phyloP scores from a whole-genome alignment of 2,888 invertebrate genomes.

The Dasysyrphus tricinctus region DNA sequence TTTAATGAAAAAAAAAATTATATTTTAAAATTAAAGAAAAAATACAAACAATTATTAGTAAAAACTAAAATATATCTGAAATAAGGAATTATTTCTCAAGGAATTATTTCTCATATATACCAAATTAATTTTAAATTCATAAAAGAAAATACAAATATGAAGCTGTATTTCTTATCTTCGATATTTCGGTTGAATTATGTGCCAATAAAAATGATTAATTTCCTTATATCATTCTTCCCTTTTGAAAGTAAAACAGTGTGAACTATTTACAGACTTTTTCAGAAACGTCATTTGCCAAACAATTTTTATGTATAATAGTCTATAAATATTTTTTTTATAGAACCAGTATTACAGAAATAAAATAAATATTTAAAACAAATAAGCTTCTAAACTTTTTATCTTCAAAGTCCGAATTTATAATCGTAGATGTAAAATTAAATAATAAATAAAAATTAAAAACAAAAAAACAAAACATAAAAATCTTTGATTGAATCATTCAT shows the following conservation, averaged over 20 bases:
- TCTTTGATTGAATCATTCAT: constrained; percentile 74
- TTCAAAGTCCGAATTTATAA: constrained; percentile 79
- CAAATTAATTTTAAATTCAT: neutral
- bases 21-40: constrained; percentile 52
- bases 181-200: constrained; percentile 66
- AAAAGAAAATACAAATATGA: neutral
- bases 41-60: constrained; percentile 65
- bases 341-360: constrained; percentile 69
- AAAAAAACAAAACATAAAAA: constrained; percentile 47
- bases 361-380: constrained; percentile 51
- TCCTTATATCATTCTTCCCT: constrained; percentile 42
- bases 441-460: constrained; percentile 37
- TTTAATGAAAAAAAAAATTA: constrained; percentile 81
- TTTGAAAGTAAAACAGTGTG: constrained; percentile 47
- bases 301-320: constrained; percentile 61
- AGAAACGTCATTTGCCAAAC: constrained; percentile 67
- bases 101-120: constrained; percentile 30
- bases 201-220: constrained; percentile 41
- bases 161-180: constrained; percentile 48
- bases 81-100: constrained; percentile 46
- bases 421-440: constrained; percentile 76
- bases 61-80: constrained; percentile 63
- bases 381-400: constrained; percentile 74
- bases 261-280: constrained; percentile 40
- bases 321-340: constrained; percentile 64